Evolutionary conservation across 2,113 vertebrate species (phyloP).

Genomic region (Lota lota): DNA sequence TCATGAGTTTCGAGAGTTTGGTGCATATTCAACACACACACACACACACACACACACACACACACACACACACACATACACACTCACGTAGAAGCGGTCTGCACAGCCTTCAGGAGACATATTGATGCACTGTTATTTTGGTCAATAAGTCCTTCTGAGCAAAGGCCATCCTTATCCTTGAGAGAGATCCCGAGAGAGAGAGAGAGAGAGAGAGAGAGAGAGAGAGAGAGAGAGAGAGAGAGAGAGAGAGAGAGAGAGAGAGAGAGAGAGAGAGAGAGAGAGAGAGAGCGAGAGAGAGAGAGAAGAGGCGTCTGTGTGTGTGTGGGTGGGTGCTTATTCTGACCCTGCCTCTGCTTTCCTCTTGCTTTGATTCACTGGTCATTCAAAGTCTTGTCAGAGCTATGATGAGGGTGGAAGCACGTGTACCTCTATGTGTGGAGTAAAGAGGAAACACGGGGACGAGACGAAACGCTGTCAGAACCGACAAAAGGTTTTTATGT

Average conservation of each 20-base stretch:
- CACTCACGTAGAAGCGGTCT: slow-evolving; percentile 52
- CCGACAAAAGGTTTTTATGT: too few relatives aligned
- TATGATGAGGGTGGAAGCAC: too few relatives aligned
- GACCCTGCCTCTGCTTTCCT: too few relatives aligned
- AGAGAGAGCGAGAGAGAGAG: neutral
- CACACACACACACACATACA: slow-evolving; percentile 51
- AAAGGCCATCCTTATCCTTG: slow-evolving; percentile 71
- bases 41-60: too few relatives aligned
- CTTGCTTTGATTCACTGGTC: too few relatives aligned
- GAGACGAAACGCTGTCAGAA: too few relatives aligned
- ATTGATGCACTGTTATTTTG: slow-evolving; percentile 75
- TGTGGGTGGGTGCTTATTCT: too few relatives aligned
- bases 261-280: slow-evolving; percentile 66
- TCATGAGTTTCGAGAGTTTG: slow-evolving; percentile 54
- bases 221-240: slow-evolving; percentile 14
- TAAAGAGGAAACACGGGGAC: too few relatives aligned
- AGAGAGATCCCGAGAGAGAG: slow-evolving; percentile 70
- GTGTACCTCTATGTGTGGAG: too few relatives aligned
- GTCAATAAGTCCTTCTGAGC: slow-evolving; percentile 77
- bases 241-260: neutral
- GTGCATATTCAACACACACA: too few relatives aligned
- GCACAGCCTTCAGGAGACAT: slow-evolving; percentile 70
- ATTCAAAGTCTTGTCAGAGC: too few relatives aligned
- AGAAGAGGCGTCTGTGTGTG: neutral
- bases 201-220: slow-evolving; percentile 24